Evolutionary conservation across 1,140 invertebrate species (phyloP).

Genomic region (Helicoverpa zea): DNA sequence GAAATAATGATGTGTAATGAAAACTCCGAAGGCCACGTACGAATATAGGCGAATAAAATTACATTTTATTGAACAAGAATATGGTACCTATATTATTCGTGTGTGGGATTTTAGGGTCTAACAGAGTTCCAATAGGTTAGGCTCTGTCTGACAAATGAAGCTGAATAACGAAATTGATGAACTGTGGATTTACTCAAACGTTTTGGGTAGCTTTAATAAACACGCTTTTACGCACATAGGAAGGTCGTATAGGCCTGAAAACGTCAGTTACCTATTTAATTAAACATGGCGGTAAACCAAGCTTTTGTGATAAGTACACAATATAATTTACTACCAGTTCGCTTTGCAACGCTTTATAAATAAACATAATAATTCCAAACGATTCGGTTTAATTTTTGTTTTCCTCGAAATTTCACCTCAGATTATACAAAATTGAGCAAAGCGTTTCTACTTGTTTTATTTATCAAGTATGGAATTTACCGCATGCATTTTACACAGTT

Average conservation of each 20-base stretch:
- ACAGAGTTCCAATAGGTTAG: slow-evolving; percentile 15
- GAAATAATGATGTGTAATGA: slow-evolving; percentile 32
- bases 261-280: neutral
- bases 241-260: neutral
- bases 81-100: slow-evolving; percentile 25
- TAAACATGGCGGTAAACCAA: neutral
- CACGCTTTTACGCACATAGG: neutral
- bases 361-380: too few relatives aligned
- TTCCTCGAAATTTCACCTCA: too few relatives aligned
- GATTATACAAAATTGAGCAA: too few relatives aligned
- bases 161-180: slow-evolving; percentile 6
- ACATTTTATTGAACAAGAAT: slow-evolving; percentile 12
- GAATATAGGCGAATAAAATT: slow-evolving; percentile 1
- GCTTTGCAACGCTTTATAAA: too few relatives aligned
- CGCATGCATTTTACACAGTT: too few relatives aligned
- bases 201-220: neutral
- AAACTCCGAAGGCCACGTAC: neutral
- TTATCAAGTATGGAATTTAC: too few relatives aligned
- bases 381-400: too few relatives aligned
- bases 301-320: neutral
- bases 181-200: neutral
- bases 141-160: slow-evolving; percentile 19
- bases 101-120: neutral
- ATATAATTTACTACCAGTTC: too few relatives aligned
- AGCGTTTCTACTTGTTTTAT: too few relatives aligned